These are phyloP conservation scores for Carettochelys insculpta DNA, from an alignment of 2,113 vertebrate genomes.

Conservation along the genomic window DNA sequence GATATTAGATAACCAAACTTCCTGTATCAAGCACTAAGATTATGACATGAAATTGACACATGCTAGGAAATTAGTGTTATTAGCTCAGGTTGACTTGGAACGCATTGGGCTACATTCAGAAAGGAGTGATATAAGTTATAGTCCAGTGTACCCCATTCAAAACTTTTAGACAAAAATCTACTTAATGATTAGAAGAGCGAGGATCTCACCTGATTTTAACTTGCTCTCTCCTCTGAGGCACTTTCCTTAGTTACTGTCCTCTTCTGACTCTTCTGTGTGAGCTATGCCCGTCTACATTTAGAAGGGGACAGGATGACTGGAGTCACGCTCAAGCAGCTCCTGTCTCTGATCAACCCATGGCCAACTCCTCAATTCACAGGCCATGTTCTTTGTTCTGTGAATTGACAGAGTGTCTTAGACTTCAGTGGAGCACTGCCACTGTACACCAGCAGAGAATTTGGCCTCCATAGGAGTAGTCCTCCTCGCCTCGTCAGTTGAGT, in stretches of 20 bases:
- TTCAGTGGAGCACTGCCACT: background rate
- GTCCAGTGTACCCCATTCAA: no score
- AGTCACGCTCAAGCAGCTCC: background rate
- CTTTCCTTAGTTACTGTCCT: background rate
- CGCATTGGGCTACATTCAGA: background rate
- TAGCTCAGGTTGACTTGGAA: background rate
- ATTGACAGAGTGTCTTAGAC: background rate
- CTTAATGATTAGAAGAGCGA: background rate
- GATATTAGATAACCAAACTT: conserved; percentile 25
- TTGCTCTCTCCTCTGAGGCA: background rate
- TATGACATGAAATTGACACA: rapidly evolving
- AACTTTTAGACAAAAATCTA: no score
- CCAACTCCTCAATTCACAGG: background rate
- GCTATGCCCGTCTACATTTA: background rate
- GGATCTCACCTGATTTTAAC: background rate
- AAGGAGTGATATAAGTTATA: background rate
- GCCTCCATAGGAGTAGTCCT: background rate
- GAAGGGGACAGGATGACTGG: background rate
- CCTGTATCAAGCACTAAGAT: conserved; percentile 2
- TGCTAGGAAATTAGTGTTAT: background rate
- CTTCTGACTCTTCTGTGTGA: background rate
- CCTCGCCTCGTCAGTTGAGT: background rate
- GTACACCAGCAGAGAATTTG: background rate
- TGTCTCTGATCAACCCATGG: background rate
- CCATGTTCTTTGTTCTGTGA: background rate